Conservation (phyloP, 2,888 invertebrate species). For the Listrodromus nycthemerus region DNA sequence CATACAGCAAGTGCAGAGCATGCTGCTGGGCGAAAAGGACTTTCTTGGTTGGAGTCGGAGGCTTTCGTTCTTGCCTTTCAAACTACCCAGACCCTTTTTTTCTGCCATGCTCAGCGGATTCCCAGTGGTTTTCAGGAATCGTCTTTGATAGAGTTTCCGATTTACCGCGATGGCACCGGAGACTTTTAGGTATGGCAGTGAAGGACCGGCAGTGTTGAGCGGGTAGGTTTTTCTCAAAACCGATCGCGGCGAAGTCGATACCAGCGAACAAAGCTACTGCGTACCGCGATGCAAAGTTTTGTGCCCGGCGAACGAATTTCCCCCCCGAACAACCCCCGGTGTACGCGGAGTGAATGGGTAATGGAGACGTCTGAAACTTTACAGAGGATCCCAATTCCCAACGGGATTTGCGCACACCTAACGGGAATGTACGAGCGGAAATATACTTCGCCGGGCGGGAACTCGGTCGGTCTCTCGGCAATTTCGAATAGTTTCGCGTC, state of each 20-base stretch:
- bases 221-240: slow-evolving; percentile 22
- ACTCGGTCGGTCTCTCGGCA: slow-evolving; percentile 15
- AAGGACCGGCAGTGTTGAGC: background rate
- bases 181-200: slow-evolving; percentile 35
- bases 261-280: slow-evolving; percentile 11
- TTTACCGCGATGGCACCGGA: slow-evolving; percentile 38
- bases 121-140: slow-evolving; percentile 35
- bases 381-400: slow-evolving; percentile 52
- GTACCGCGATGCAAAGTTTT: slow-evolving; percentile 46
- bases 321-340: background rate
- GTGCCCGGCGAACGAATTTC: slow-evolving; percentile 16
- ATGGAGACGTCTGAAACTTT: slow-evolving; percentile 61
- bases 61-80: background rate
- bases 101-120: slow-evolving; percentile 40
- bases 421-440: background rate
- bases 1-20: background rate
- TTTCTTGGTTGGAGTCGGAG: background rate
- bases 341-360: slow-evolving; percentile 55
- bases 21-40: background rate
- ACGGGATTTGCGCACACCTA: slow-evolving; percentile 23
- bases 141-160: slow-evolving; percentile 50
- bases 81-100: slow-evolving; percentile 17
- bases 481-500: slow-evolving; percentile 49
- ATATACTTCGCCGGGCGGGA: background rate
- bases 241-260: slow-evolving; percentile 33